Conservation (phyloP, 2,113 vertebrate genomes). For the Ceyx melanurus region DNA sequence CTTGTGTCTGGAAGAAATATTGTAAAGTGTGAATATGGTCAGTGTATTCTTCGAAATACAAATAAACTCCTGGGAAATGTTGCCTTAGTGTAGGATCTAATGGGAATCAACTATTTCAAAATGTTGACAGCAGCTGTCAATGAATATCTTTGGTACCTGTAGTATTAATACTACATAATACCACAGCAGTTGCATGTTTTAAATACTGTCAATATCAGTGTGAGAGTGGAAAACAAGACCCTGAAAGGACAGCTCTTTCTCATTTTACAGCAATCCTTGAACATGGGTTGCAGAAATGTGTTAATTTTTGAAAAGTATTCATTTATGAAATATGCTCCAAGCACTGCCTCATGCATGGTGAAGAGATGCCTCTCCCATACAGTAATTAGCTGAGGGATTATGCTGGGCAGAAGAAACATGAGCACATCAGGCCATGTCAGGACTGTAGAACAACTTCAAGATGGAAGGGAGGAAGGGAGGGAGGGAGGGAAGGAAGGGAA, state of each 20-base stretch:
- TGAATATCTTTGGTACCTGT: not conserved
- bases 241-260: not conserved
- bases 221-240: not conserved
- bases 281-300: not conserved
- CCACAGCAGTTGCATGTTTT: not conserved
- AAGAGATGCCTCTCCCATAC: not conserved
- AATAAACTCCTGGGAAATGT: conserved; percentile 2
- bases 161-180: not conserved
- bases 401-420: not conserved
- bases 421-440: not conserved
- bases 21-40: conserved; percentile 30
- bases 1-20: conserved; percentile 46
- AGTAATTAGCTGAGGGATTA: not conserved
- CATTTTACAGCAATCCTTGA: not conserved
- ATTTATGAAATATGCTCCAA: not conserved
- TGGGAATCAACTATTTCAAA: not conserved
- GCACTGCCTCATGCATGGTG: not conserved
- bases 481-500: too few species aligned
- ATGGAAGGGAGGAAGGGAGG: not conserved
- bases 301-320: not conserved
- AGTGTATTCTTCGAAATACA: conserved; percentile 29
- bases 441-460: not conserved
- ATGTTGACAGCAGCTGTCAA: not conserved
- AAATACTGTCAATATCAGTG: not conserved
- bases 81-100: not conserved